Evolutionary conservation across 2,797 vertebrate genomes (phyloP).

Genomic region (Melanotaenia trifasciata): DNA sequence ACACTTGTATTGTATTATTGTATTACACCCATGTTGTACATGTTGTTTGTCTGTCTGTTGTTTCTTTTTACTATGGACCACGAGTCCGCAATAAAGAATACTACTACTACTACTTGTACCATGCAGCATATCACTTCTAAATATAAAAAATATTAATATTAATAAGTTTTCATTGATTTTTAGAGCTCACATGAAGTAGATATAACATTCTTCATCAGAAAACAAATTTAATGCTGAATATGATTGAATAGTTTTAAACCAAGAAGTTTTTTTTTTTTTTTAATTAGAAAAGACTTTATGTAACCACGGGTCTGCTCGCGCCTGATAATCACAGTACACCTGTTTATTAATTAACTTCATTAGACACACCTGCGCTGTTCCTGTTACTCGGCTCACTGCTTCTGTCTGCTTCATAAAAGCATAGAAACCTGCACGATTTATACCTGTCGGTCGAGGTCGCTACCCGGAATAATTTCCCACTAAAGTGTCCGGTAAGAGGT

Average conservation of each 20-base stretch:
- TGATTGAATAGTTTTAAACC: neutral
- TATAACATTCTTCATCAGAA: neutral
- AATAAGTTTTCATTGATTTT: neutral
- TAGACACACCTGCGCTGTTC: constrained; percentile 21
- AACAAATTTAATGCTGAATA: neutral
- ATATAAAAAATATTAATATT: neutral
- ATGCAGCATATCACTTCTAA: neutral
- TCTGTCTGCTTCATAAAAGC: neutral
- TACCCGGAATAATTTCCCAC: neutral
- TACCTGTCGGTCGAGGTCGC: neutral
- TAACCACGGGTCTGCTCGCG: constrained; percentile 9
- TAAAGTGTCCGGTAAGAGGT: constrained; percentile 19
- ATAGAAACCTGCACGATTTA: neutral
- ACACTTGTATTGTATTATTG: no score
- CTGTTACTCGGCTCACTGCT: neutral
- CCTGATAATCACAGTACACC: neutral
- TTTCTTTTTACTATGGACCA: no score
- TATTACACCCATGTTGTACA: no score
- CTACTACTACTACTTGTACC: no score
- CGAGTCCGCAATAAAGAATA: no score
- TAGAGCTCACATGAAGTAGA: neutral
- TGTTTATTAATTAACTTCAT: constrained; percentile 4
- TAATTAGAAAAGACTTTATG: neutral
- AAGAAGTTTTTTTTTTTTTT: neutral
- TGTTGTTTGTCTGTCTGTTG: no score